Evolutionary conservation across 2,113 vertebrate species (phyloP), one percentile per base, ranked within the genome.

Genomic region (Phalacrocorax brasilianus): DNA sequence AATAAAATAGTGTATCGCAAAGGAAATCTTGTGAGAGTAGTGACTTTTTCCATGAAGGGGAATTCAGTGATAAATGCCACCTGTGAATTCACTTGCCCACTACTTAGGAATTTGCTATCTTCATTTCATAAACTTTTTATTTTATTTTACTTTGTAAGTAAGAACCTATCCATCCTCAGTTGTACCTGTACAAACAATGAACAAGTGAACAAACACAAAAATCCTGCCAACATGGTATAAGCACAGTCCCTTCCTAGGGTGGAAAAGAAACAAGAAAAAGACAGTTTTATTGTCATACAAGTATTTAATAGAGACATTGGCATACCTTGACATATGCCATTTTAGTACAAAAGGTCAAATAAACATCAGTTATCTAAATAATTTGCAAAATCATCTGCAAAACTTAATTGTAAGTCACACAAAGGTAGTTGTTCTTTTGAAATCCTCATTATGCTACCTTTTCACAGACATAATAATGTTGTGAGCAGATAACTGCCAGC

Each of bases 251-350:
- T 78, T 85, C 38, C 16, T 71, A 40, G 14, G 8, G 35, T 11
- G 20, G 22, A 62, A 88, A 78, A 66, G 17, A 85, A 91, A 17
- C 3, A 56, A 77, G 3, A 44, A 10, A 40, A 56, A 56, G 40
- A 38, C 8, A n/a, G 4, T 24, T 62, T 74, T 82, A 12, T 82
- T 85, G 58, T 23, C 44, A 65, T 35, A 11, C 7, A 61, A n/a
- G 7, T 65, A 49, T 33, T 77, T 76, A 85, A 50, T 7, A 20
- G 9, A 82, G 33, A 61, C 33, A 15, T 40, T 72, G n/a, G 49
- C 45, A 59, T 26, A 92, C 24, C 17, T 71, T 2, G 24, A 50
- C 2, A 9, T 20, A 24, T 0, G 0, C 2, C 1, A 28, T 49
- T 68, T 40, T n/a, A 81, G 6, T 45, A 50, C 23, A 80, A 77